These are phyloP conservation scores for Isichthys henryi DNA, from an alignment of 2,113 vertebrate genomes.

Conservation along the genomic window DNA sequence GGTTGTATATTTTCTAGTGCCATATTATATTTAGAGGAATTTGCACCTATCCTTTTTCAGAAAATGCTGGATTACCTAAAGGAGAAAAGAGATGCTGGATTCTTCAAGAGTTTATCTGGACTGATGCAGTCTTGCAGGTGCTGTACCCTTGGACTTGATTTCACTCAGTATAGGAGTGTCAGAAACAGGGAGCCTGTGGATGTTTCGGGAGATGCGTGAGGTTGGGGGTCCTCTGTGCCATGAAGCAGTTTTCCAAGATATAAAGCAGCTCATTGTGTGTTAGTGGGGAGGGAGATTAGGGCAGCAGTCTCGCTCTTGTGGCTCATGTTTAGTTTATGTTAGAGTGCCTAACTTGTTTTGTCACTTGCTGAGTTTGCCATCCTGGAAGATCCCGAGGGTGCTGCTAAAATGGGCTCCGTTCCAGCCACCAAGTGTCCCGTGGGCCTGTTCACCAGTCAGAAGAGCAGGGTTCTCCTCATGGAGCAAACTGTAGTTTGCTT, in stretches of 20 bases:
- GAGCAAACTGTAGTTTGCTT: not conserved
- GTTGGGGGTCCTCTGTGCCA: not conserved
- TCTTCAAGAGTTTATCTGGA: conserved; percentile 93
- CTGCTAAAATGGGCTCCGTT: not conserved
- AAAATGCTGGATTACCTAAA: conserved; percentile 98
- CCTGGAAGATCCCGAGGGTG: not conserved
- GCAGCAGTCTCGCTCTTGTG: not conserved
- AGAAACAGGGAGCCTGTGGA: not conserved
- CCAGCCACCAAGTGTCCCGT: not conserved
- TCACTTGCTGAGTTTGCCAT: not conserved
- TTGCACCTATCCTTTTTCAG: conserved; percentile 51
- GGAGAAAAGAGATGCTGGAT: conserved; percentile 91
- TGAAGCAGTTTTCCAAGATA: not conserved
- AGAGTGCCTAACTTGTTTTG: not conserved
- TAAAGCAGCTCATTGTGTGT: not conserved
- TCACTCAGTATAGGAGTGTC: not conserved
- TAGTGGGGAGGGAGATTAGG: not conserved
- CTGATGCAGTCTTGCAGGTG: conserved; percentile 99
- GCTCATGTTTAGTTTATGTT: not conserved
- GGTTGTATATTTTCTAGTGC: not conserved
- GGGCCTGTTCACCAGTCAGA: not conserved
- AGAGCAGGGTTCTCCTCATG: not conserved
- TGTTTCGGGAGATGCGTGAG: not conserved
- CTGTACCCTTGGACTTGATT: not conserved
- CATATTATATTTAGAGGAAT: not conserved